phyloP scores from a whole-genome alignment of 2,797 vertebrate genomes.

The Brachymystax lenok region DNA sequence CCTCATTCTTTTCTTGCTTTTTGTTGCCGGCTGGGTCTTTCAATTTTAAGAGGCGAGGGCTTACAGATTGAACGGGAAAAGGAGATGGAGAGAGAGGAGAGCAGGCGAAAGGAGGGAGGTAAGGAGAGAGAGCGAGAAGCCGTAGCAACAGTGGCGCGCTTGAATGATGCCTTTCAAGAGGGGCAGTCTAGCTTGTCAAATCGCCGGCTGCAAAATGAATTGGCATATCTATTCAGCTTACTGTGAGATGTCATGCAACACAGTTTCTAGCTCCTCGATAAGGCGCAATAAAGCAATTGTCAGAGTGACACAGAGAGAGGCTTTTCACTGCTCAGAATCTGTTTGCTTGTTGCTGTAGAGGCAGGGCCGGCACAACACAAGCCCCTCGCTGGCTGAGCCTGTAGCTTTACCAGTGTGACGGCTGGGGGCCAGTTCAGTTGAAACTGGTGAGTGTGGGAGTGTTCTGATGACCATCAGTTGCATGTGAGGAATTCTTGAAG shows the following conservation, averaged over 20 bases:
- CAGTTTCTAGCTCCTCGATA: conserved; percentile 97
- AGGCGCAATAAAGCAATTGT: conserved; percentile 92
- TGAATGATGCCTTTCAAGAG: conserved; percentile 99
- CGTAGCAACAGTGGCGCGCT: conserved; percentile 76
- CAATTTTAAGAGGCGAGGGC: conserved; percentile 79
- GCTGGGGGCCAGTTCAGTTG: conserved; percentile 15
- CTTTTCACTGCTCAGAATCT: conserved; percentile 37
- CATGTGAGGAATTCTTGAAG: not conserved
- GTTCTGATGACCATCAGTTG: not conserved
- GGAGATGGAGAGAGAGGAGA: conserved; percentile 40
- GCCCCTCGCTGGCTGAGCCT: not conserved
- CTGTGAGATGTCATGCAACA: conserved; percentile 87
- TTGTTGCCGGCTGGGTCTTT: conserved; percentile 80
- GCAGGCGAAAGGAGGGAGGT: conserved; percentile 53
- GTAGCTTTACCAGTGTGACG: not conserved
- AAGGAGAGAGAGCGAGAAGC: conserved; percentile 64
- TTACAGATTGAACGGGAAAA: conserved; percentile 71
- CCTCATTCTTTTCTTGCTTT: conserved; percentile 55
- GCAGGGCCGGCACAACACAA: conserved; percentile 1
- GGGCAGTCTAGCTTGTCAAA: conserved; percentile 99
- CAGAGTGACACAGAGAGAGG: conserved; percentile 74
- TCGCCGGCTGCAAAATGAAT: conserved; percentile 92
- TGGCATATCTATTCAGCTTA: conserved; percentile 91
- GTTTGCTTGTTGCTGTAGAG: conserved; percentile 28
- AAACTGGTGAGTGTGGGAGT: conserved; percentile 7